Conservation (phyloP, 2,888 invertebrate species). For the Uloborus plumipes region DNA sequence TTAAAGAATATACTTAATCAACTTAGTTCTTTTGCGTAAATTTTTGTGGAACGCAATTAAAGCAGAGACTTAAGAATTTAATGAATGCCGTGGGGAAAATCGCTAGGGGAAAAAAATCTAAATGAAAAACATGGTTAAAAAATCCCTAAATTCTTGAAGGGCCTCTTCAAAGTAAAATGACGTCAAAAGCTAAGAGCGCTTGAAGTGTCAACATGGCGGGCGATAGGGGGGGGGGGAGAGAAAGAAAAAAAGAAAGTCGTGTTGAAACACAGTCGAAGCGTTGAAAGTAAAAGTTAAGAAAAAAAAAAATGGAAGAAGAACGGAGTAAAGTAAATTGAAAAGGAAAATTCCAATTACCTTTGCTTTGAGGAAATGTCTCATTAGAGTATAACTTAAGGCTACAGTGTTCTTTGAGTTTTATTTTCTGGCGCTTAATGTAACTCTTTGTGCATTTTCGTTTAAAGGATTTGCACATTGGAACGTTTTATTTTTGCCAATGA, state of each 20-base stretch:
- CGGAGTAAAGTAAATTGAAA: slow-evolving; percentile 11
- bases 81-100: slow-evolving; percentile 21
- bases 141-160: slow-evolving; percentile 34
- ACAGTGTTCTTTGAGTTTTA: slow-evolving; percentile 32
- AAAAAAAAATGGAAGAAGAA: not conserved
- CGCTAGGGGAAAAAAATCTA: not conserved
- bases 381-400: slow-evolving; percentile 17
- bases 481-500: no score
- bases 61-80: slow-evolving; percentile 28
- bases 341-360: slow-evolving; percentile 45
- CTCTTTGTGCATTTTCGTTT: no score
- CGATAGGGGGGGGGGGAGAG: not conserved
- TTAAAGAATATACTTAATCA: slow-evolving; percentile 33
- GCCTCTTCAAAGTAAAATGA: slow-evolving; percentile 45
- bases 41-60: slow-evolving; percentile 29
- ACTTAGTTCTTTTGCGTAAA: slow-evolving; percentile 23
- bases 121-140: slow-evolving; percentile 13
- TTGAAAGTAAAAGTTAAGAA: slow-evolving; percentile 4
- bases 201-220: slow-evolving; percentile 42
- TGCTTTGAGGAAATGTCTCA: slow-evolving; percentile 27
- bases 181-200: slow-evolving; percentile 16
- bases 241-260: slow-evolving; percentile 15
- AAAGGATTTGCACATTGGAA: no score
- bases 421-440: not conserved
- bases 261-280: not conserved